Conservation (phyloP, 2,888 invertebrate species). For the Megaustenia siamemsis region DNA sequence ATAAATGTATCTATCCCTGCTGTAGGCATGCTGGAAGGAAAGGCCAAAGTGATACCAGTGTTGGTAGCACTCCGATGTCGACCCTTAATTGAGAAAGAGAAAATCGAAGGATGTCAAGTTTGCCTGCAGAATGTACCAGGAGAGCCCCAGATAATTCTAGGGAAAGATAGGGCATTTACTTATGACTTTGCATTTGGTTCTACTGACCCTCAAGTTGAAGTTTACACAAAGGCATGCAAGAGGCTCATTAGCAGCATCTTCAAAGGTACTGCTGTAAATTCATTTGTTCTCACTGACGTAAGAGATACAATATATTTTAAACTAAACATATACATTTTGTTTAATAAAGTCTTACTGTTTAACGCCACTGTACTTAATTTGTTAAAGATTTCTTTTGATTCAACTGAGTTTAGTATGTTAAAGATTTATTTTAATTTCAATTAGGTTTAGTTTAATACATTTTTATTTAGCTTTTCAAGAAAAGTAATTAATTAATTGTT, state of each 20-base stretch:
- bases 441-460: too few relatives aligned
- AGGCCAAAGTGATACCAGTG: conserved; percentile 53
- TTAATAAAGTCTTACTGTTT: too few relatives aligned
- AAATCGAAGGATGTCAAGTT: conserved; percentile 85
- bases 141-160: conserved; percentile 82
- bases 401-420: too few relatives aligned
- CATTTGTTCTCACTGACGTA: neutral
- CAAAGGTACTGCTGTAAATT: conserved; percentile 83
- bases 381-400: too few relatives aligned
- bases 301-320: neutral
- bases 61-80: conserved; percentile 87
- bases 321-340: neutral
- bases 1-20: too few relatives aligned
- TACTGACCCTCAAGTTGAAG: conserved; percentile 85
- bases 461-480: too few relatives aligned
- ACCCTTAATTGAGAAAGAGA: conserved; percentile 88
- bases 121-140: conserved; percentile 85
- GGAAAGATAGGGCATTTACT: conserved; percentile 87
- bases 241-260: conserved; percentile 88
- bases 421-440: too few relatives aligned
- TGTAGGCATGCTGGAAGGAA: conserved; percentile 45
- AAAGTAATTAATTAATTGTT: too few relatives aligned
- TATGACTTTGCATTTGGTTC: conserved; percentile 90
- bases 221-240: conserved; percentile 88
- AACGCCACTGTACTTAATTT: too few relatives aligned